Conservation (phyloP, 2,113 vertebrate genomes). For the Ammodytes dubius region DNA sequence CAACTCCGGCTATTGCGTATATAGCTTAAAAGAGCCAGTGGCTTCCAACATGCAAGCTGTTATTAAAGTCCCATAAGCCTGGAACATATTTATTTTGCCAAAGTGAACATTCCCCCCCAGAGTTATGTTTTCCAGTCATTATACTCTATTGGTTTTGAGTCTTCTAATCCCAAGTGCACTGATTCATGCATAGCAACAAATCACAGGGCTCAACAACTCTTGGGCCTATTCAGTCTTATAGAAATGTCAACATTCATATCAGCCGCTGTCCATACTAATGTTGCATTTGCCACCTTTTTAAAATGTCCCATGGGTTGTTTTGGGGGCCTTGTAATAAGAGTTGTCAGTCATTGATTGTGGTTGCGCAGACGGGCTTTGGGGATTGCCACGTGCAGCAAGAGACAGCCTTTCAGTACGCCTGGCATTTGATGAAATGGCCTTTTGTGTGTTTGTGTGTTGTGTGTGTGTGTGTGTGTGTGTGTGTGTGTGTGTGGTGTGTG, state of each 20-base stretch:
- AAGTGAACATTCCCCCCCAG: constrained; percentile 24
- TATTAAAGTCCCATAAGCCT: constrained; percentile 31
- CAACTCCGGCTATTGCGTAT: not conserved
- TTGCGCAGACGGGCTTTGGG: constrained; percentile 24
- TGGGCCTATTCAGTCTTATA: constrained; percentile 35
- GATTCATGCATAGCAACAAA: constrained; percentile 24
- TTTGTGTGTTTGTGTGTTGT: constrained; percentile 55
- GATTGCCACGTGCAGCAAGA: constrained; percentile 56
- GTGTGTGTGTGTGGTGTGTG: constrained; percentile 31
- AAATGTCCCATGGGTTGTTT: constrained; percentile 41
- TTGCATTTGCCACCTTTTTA: constrained; percentile 61
- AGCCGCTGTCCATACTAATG: constrained; percentile 53
- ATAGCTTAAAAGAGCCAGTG: constrained; percentile 6
- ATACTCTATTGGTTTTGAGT: constrained; percentile 18
- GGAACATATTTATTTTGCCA: constrained; percentile 48
- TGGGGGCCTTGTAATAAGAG: constrained; percentile 54
- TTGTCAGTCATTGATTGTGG: constrained; percentile 73
- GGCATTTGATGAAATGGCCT: constrained; percentile 74
- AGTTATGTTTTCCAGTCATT: constrained; percentile 21
- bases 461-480: constrained; percentile 38
- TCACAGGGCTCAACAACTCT: constrained; percentile 22
- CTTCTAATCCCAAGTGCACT: constrained; percentile 28
- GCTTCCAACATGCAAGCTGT: constrained; percentile 31
- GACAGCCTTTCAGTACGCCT: constrained; percentile 62
- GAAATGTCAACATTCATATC: constrained; percentile 54